Evolutionary conservation across 1,140 invertebrate species (phyloP), one percentile per base, ranked within the genome.

Genomic region (Lepeophtheirus salmonis): DNA sequence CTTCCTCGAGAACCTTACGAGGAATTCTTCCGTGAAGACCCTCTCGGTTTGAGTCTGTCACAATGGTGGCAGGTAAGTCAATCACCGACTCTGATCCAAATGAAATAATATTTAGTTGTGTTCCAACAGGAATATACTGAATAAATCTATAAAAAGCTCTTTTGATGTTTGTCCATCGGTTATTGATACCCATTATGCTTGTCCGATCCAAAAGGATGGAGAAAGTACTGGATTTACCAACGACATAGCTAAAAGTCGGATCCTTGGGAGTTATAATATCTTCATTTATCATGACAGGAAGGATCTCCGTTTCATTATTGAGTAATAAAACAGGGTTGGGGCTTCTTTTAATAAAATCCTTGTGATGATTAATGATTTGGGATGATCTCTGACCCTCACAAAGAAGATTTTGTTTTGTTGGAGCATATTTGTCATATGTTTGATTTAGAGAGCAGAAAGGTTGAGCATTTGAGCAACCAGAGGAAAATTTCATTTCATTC

Each of bases 21-120:
- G 68, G 68, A 56, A 69, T 67, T 26, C 68, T 57, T 13, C 68
- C 68, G 56, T 68, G 63, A 17, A 69, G 60, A 41, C 65, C 65
- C 50, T 69, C 68, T 21, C 68, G 60, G 57, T 69, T 69, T n/a
- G 64, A 63, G 24, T 65, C 63, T 13, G 61, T 67, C 51, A 68
- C 64, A 10, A 64, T 55, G 2, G 67, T 67, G 23, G 67, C 57
- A n/a, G 67, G 67, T 13, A 69, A 59, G 59, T 64, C 64, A n/a
- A 64, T 25, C 6, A 62, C 61, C 20, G 63, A 56, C 16, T 65
- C 65, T 16, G 30, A 51, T 13, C 66, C 65, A 53, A 64, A 67
- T 22, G 64, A 62, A 60, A 69, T 66, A 14, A 69, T 64, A 18
- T 65, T 65, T 26, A 69, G 56, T 55, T 67, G 64, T n/a, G 66